Evolutionary conservation across 2,888 invertebrate genomes (phyloP).

Genomic region (Folsomia manolachei): DNA sequence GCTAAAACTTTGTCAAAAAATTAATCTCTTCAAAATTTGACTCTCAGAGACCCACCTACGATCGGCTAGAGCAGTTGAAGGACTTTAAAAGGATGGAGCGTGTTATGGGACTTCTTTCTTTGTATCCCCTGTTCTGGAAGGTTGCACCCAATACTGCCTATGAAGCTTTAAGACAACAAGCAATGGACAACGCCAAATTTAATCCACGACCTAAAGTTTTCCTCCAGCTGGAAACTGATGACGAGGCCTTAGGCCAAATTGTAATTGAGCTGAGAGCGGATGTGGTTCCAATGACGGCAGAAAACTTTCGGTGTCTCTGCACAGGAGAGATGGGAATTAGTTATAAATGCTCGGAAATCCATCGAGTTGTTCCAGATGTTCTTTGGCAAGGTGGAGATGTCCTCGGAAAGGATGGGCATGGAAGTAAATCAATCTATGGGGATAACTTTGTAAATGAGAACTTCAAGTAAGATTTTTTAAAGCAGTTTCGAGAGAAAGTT

Average conservation of each 20-base stretch:
- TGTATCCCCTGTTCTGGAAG: conserved; percentile 46
- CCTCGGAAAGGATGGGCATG: conserved; percentile 33
- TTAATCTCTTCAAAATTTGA: too few relatives aligned
- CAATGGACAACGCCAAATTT: conserved; percentile 30
- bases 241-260: conserved; percentile 31
- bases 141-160: conserved; percentile 17
- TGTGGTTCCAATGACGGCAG: conserved; percentile 44
- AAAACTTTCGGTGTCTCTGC: conserved; percentile 47
- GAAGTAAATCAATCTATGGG: conserved; percentile 43
- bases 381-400: conserved; percentile 49
- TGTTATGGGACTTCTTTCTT: conserved; percentile 34
- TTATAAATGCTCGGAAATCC: conserved; percentile 47
- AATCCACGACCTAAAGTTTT: conserved; percentile 38
- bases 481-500: neutral
- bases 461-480: conserved; percentile 34
- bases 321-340: conserved; percentile 48
- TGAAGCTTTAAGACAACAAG: conserved; percentile 29
- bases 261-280: conserved; percentile 44
- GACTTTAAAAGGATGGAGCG: conserved; percentile 39
- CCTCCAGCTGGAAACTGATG: conserved; percentile 38
- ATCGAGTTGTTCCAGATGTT: conserved; percentile 40
- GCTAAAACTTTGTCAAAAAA: too few relatives aligned
- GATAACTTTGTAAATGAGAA: conserved; percentile 46
- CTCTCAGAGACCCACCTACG: conserved; percentile 41
- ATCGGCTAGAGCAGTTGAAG: conserved; percentile 31